Conservation (phyloP, 1,140 invertebrate genomes). For the Neotoxoptera formosana region DNA sequence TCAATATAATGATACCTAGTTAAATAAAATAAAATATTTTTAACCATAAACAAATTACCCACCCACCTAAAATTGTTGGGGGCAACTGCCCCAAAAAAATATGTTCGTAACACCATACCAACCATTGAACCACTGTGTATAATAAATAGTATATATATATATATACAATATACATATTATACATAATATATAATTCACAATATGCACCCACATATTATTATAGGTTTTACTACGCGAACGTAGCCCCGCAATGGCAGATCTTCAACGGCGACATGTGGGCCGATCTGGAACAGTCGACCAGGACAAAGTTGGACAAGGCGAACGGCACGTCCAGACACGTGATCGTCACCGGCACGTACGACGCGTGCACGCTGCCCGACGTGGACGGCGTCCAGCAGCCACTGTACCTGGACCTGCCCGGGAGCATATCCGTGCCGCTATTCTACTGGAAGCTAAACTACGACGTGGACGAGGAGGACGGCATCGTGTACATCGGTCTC, state of each 20-base stretch:
- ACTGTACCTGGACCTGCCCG: slow-evolving; percentile 66
- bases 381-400: slow-evolving; percentile 63
- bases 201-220: slow-evolving; percentile 61
- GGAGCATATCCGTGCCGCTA: slow-evolving; percentile 66
- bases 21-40: too few relatives aligned
- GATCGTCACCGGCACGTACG: slow-evolving; percentile 70
- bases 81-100: too few relatives aligned
- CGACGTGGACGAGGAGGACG: slow-evolving; percentile 65
- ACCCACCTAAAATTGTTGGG: too few relatives aligned
- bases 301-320: not conserved
- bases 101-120: too few relatives aligned
- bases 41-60: too few relatives aligned
- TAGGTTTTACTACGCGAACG: slow-evolving; percentile 69
- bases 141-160: too few relatives aligned
- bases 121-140: too few relatives aligned
- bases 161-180: too few relatives aligned
- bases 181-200: too few relatives aligned
- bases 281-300: slow-evolving; percentile 54
- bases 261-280: slow-evolving; percentile 69
- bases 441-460: slow-evolving; percentile 72
- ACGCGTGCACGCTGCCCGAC: slow-evolving; percentile 66
- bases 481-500: slow-evolving; percentile 70
- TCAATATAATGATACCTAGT: too few relatives aligned
- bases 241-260: slow-evolving; percentile 68
- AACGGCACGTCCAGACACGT: slow-evolving; percentile 61